phyloP scores from a whole-genome alignment of 2,888 invertebrate genomes.

The Diachrysia chrysitis region DNA sequence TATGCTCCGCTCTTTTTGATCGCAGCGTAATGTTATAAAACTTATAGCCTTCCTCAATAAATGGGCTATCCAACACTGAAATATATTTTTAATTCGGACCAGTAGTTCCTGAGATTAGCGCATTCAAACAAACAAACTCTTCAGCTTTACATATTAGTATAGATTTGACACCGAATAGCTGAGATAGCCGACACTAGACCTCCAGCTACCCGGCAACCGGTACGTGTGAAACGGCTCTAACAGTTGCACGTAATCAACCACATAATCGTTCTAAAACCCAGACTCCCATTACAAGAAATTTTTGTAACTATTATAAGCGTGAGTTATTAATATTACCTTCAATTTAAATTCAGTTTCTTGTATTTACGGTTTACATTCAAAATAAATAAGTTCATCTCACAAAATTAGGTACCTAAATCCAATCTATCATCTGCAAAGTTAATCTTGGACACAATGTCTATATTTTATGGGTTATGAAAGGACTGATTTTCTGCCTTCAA shows the following conservation, averaged over 20 bases:
- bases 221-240: slow-evolving; percentile 18
- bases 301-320: slow-evolving; percentile 61
- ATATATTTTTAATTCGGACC: too few species aligned
- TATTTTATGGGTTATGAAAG: slow-evolving; percentile 74
- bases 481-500: slow-evolving; percentile 70
- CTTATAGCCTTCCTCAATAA: too few species aligned
- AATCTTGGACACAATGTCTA: slow-evolving; percentile 79
- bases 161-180: neutral
- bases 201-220: neutral
- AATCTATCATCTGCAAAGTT: slow-evolving; percentile 50
- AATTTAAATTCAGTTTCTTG: slow-evolving; percentile 53
- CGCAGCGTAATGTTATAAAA: too few species aligned
- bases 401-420: slow-evolving; percentile 55
- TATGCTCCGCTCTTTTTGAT: too few species aligned
- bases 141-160: too few species aligned
- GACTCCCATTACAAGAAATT: slow-evolving; percentile 66
- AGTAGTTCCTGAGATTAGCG: too few species aligned
- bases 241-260: slow-evolving; percentile 63
- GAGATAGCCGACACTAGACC: too few species aligned
- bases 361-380: slow-evolving; percentile 43
- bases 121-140: too few species aligned
- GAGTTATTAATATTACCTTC: slow-evolving; percentile 62
- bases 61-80: too few species aligned
- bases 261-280: slow-evolving; percentile 62
- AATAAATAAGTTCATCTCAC: slow-evolving; percentile 72